Conservation (phyloP, 37 sponge, comb jelly and placozoan species). For the Hexactinellida sp. region DNA sequence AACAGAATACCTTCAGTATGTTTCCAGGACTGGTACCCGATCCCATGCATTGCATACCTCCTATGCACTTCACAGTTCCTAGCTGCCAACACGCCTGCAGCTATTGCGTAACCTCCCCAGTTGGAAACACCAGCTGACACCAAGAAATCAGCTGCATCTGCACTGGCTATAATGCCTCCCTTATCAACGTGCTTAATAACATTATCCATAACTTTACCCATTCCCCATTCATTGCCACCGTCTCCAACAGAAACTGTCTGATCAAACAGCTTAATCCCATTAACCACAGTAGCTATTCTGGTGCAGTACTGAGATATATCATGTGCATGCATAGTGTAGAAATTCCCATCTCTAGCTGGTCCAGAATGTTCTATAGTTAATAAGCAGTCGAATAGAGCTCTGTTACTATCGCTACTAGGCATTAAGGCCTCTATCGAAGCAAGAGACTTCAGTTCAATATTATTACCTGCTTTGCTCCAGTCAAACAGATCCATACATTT, state of each 20-base stretch:
- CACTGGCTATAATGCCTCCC: conserved; percentile 44
- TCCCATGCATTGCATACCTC: conserved; percentile 49
- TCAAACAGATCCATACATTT: not conserved
- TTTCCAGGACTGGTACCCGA: not conserved
- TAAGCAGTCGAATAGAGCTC: conserved; percentile 41
- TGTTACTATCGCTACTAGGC: not conserved
- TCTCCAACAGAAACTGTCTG: conserved; percentile 75
- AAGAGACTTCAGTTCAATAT: not conserved
- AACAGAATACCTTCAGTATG: conserved; percentile 12
- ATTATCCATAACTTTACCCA: conserved; percentile 56
- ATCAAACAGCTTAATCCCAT: conserved; percentile 39
- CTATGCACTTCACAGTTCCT: conserved; percentile 50
- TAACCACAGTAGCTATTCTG: not conserved
- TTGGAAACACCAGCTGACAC: conserved; percentile 71
- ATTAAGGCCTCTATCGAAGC: not conserved
- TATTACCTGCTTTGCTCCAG: not conserved
- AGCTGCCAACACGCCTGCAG: conserved; percentile 47
- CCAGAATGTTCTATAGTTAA: conserved; percentile 72
- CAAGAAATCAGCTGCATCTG: conserved; percentile 33
- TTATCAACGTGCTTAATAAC: conserved; percentile 23
- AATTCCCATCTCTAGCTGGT: conserved; percentile 38
- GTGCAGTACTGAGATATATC: conserved; percentile 39
- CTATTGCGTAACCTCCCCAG: conserved; percentile 77
- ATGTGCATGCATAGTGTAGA: conserved; percentile 50
- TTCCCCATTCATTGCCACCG: conserved; percentile 87